A percentile compares a stretch with the other conserved stretches of the same genome.
Evolutionary conservation across 2,797 vertebrate genomes (phyloP).

Genomic region (Kryptopterus vitreolus): DNA sequence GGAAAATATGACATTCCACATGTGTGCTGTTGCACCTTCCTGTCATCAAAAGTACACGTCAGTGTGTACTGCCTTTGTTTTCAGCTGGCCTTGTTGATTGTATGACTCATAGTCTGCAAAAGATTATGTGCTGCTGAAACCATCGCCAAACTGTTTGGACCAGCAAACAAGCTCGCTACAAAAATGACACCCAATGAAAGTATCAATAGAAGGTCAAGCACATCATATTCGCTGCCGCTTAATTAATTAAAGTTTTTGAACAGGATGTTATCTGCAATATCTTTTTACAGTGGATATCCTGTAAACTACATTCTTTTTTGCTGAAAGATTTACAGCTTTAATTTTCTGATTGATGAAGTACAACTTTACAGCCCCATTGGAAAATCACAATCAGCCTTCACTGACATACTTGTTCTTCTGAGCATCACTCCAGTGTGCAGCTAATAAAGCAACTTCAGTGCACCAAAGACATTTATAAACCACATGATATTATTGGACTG

Average conservation of each 20-base stretch:
- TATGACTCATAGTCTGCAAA: conserved; percentile 39
- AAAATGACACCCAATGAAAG: conserved; percentile 39
- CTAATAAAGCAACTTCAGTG: conserved; percentile 36
- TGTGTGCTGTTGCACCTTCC: conserved; percentile 50
- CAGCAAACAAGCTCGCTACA: conserved; percentile 35
- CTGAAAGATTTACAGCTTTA: conserved; percentile 7
- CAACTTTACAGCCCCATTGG: neutral
- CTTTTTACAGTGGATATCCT: conserved; percentile 2
- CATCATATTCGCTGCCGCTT: conserved; percentile 13
- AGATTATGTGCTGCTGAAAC: conserved; percentile 37
- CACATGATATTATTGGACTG: conserved; percentile 38
- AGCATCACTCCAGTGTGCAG: conserved; percentile 25
- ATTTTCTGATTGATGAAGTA: conserved; percentile 30
- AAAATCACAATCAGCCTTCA: conserved; percentile 17
- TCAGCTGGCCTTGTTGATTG: conserved; percentile 37
- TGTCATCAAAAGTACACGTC: conserved; percentile 44
- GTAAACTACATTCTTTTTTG: conserved; percentile 12
- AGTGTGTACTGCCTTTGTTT: conserved; percentile 34
- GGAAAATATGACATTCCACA: conserved; percentile 54
- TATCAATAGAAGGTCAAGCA: conserved; percentile 7
- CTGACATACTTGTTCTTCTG: conserved; percentile 2
- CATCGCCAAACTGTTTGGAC: conserved; percentile 20
- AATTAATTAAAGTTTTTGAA: conserved; percentile 32
- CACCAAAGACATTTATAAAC: conserved; percentile 39
- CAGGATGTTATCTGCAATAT: neutral